Base-by-base conservation (phyloP, 2,113 vertebrate genomes). In the Aptenodytes patagonicus region DNA sequence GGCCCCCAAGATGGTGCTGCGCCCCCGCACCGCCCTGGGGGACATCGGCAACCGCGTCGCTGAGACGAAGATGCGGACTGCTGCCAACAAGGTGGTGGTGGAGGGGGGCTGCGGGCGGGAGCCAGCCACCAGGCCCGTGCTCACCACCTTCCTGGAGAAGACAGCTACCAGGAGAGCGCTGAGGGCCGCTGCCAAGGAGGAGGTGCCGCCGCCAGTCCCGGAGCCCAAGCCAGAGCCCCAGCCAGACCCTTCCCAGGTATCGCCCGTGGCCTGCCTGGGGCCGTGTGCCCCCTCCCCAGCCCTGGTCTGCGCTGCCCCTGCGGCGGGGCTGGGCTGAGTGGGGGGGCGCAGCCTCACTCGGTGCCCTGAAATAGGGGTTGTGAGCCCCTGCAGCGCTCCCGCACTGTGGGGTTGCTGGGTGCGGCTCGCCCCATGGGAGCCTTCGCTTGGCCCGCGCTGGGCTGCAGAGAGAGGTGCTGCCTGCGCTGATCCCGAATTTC, bases 41-140 rank as follows among this genome's bases (percentile, higher is more conserved):
- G 98, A 99, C 65, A 98, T 99, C 16, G 97, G 98, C 14, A 98
- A 98, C 79, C 98, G 98, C 82, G 94, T 97, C 13, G 83, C 94
- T 4, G 46, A 95, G 28, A 47, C 42, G 9, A 69, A 61, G 25
- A 25, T 68, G 7, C 96, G 95, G 71, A 83, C 89, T 5, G 17
- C 62, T 1, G 21, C 94, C 52, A 98, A 98, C 78, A 99, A 98
- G 97, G 97, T 97, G 84, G 64, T 0, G 12, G 2, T 5, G 26
- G 4, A 12, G 1, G 2, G 1, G 4, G 2, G 3, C 64, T 3
- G 1, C 9, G 0, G 7, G 5, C 2, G 0, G 9, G 3, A 26
- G 28, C 15, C 2, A 1, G 4, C 3, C 10, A 10, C 17, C 24
- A 10, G 1, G 5, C 4, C 25, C 21, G 0, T 11, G 16, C 11